These are phyloP conservation scores for Phymanthus crucifer DNA, from an alignment of 92 coral and sea anemone species.

Conservation along the genomic window DNA sequence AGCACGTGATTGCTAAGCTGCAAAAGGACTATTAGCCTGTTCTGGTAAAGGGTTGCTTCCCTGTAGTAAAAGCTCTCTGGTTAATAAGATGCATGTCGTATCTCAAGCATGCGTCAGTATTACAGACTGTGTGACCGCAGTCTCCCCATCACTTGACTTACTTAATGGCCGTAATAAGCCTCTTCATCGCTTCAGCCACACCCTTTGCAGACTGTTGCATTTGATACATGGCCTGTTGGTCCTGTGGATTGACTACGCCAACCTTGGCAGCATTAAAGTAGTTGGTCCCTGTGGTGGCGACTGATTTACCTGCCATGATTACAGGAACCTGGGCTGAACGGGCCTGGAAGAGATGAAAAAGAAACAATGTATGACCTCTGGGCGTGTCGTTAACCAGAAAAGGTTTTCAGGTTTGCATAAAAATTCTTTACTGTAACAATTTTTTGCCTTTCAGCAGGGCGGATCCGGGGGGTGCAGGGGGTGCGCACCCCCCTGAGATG, in stretches of 20 bases:
- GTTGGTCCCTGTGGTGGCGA: conserved; percentile 90
- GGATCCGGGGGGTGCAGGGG: too few species aligned
- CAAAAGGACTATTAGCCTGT: too few species aligned
- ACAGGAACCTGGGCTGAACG: conserved; percentile 98
- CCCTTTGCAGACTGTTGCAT: conserved; percentile 91
- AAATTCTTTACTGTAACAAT: too few species aligned
- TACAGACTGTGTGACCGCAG: too few species aligned
- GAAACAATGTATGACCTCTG: background rate
- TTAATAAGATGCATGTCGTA: too few species aligned
- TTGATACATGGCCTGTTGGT: conserved; percentile 78
- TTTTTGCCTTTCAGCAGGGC: too few species aligned
- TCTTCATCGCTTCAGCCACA: conserved; percentile 95
- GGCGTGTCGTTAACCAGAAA: background rate
- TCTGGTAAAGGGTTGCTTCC: too few species aligned
- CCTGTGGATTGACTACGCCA: conserved; percentile 83
- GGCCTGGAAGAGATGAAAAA: conserved; percentile 55
- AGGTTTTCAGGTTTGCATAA: too few species aligned
- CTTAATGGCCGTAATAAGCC: conserved; percentile 94
- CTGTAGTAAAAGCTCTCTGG: too few species aligned
- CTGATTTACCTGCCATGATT: conserved; percentile 96
- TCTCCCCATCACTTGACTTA: conserved; percentile 28
- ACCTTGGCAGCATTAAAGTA: conserved; percentile 88
- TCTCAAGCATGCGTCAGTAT: background rate
- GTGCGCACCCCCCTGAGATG: too few species aligned
- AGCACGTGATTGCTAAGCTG: too few species aligned